These are phyloP conservation scores for Tetragonisca angustula DNA, from an alignment of 2,888 invertebrate species.

Conservation along the genomic window DNA sequence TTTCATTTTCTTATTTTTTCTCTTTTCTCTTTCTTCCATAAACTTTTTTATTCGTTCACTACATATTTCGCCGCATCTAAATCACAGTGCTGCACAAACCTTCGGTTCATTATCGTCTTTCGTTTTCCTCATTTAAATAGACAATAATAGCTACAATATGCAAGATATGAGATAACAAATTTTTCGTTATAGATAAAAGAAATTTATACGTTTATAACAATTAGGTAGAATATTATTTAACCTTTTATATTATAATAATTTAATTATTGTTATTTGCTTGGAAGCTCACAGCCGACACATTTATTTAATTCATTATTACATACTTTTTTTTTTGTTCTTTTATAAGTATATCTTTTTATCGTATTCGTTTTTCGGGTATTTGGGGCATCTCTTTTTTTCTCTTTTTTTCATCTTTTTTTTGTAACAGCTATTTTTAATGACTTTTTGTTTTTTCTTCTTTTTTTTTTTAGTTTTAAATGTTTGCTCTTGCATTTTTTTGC, in stretches of 20 bases:
- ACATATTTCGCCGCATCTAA: slow-evolving; percentile 30
- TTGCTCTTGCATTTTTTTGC: slow-evolving; percentile 14
- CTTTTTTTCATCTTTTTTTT: slow-evolving; percentile 56
- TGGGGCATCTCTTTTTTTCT: slow-evolving; percentile 30
- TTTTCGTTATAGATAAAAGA: slow-evolving; percentile 79
- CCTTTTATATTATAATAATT: slow-evolving; percentile 83
- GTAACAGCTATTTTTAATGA: slow-evolving; percentile 52
- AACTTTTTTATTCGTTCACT: slow-evolving; percentile 14
- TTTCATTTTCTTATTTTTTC: slow-evolving; percentile 10
- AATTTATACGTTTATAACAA: slow-evolving; percentile 79
- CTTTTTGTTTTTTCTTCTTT: slow-evolving; percentile 26
- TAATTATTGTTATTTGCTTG: slow-evolving; percentile 84
- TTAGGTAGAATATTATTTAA: slow-evolving; percentile 82
- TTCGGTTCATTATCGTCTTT: slow-evolving; percentile 61
- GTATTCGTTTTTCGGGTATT: slow-evolving; percentile 48
- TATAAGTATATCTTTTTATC: slow-evolving; percentile 35
- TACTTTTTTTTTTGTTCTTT: slow-evolving; percentile 50
- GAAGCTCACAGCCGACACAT: slow-evolving; percentile 84
- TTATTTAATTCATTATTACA: slow-evolving; percentile 75
- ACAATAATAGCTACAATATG: slow-evolving; percentile 80
- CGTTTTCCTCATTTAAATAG: slow-evolving; percentile 68
- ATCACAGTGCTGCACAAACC: slow-evolving; percentile 46
- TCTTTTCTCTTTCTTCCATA: not conserved
- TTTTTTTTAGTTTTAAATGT: slow-evolving; percentile 3
- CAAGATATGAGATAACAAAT: slow-evolving; percentile 81